Base-by-base conservation (phyloP, 37 sponge, comb jelly and placozoan species). In the Hexactinellida sp. region DNA sequence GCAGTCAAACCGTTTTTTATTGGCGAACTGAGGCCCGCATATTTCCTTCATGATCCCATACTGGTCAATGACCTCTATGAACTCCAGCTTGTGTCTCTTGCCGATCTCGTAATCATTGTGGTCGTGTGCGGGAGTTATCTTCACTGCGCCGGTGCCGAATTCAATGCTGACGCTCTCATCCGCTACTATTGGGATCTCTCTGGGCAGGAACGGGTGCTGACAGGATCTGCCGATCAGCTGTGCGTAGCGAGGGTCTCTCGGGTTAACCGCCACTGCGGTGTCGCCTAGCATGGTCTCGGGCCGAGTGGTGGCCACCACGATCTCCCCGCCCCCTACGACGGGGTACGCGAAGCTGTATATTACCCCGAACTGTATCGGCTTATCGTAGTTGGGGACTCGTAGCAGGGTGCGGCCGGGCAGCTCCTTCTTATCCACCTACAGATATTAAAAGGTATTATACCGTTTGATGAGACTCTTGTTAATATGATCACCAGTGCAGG, bases 81-180 rank as follows among this genome's bases (percentile, higher is more conserved):
- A 98, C 37, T 91, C 92, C 7, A 98, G 90, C 25, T 87, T 87
- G 90, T 95, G 91, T 39, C 96, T 89, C 86, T 86, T 91, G 24
- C 96, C 99, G 89, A 91, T 88, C 47, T 98, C 99, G 84, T 98
- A 98, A 84, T 98, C 99, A 51, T 95, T 95, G 86, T 89, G 91
- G 86, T 98, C 99, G 76, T 98, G 99, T 36, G 99, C 95, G 0
- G 99, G 99, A 25, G 99, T 98, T 85, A 98, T 95, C 92, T 98
- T 98, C 1, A 98, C 99, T 0, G 96, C 96, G 37, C 96, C 88
- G 24, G 99, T 95, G 0, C 99, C 99, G 89, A 98, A 95, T 24
- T 85, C 84, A 88, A 87, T 93, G 38, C 95, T 96, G 54, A 98
- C 99, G 88, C 95, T 92, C 10, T 92, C 92, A 84, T 98, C 99